Evolutionary conservation across 1,140 invertebrate species (phyloP).

Genomic region (Bradynema listronoti): DNA sequence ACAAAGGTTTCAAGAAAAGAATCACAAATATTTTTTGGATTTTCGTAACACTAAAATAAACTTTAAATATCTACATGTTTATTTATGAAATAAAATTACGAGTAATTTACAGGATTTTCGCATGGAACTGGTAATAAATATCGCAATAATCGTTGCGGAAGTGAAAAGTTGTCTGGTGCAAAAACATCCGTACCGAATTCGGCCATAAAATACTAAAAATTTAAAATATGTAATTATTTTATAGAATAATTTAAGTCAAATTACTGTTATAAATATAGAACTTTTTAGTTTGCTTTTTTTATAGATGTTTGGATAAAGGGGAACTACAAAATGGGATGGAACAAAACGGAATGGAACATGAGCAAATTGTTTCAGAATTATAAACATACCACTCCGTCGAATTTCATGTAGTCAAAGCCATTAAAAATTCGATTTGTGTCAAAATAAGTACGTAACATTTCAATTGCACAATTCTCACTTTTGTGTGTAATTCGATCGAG

Average conservation of each 20-base stretch:
- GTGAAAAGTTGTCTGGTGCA: constrained; percentile 9
- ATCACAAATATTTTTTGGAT: neutral
- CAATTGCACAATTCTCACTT: constrained; percentile 22
- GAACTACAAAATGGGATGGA: neutral
- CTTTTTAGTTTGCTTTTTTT: neutral
- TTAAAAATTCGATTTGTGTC: constrained; percentile 21
- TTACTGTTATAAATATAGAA: constrained; percentile 2
- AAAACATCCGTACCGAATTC: constrained; percentile 28
- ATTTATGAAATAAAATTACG: too few species aligned
- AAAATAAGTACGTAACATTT: constrained; percentile 30
- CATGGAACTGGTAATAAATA: constrained; percentile 28
- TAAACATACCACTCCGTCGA: neutral
- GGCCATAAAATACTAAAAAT: constrained; percentile 23
- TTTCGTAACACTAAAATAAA: constrained; percentile 2
- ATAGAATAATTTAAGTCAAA: neutral
- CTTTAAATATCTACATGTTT: neutral
- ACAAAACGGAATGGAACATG: too few species aligned
- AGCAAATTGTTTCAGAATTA: too few species aligned
- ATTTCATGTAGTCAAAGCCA: constrained; percentile 11
- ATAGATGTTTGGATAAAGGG: neutral
- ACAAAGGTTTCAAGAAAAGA: neutral
- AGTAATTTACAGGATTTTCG: constrained; percentile 16
- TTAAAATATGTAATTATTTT: constrained; percentile 1
- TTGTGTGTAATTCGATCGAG: constrained; percentile 10
- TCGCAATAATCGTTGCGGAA: constrained; percentile 22